phyloP scores from a whole-genome alignment of 2,888 invertebrate species.

The Nomada goodeniana region DNA sequence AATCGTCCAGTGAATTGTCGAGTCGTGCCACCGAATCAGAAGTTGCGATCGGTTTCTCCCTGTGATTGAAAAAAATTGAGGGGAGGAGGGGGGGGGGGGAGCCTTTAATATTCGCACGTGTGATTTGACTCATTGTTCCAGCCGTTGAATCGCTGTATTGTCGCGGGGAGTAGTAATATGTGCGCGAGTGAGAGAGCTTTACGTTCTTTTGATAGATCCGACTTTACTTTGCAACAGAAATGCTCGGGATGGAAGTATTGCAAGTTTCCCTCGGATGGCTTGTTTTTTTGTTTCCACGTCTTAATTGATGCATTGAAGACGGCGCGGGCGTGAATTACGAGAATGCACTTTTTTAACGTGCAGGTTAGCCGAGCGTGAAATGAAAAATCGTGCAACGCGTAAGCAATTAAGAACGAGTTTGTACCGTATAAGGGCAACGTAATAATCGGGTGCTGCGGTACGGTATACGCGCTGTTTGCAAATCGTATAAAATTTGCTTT shows the following conservation, averaged over 20 bases:
- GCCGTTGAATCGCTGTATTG: background rate
- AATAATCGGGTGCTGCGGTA: constrained; percentile 10
- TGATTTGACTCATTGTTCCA: too few species aligned
- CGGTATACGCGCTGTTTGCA: constrained; percentile 16
- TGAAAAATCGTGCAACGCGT: constrained; percentile 1
- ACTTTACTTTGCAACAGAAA: background rate
- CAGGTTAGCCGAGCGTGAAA: background rate
- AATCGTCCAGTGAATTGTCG: constrained; percentile 5
- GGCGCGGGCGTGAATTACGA: background rate
- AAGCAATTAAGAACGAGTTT: constrained; percentile 24
- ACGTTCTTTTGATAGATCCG: too few species aligned
- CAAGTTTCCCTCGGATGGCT: too few species aligned
- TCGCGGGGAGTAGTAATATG: too few species aligned
- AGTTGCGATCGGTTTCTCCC: background rate
- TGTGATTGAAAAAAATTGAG: background rate
- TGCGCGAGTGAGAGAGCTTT: too few species aligned
- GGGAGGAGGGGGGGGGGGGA: background rate
- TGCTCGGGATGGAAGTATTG: background rate
- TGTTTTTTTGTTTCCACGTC: background rate
- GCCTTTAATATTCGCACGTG: background rate
- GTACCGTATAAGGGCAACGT: constrained; percentile 12
- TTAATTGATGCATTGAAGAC: background rate
- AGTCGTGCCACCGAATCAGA: background rate
- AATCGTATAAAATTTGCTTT: constrained; percentile 45
- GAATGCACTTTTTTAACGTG: background rate